Base-by-base conservation (phyloP, 2,888 invertebrate genomes). In the Chalcosyrphus nemorum region DNA sequence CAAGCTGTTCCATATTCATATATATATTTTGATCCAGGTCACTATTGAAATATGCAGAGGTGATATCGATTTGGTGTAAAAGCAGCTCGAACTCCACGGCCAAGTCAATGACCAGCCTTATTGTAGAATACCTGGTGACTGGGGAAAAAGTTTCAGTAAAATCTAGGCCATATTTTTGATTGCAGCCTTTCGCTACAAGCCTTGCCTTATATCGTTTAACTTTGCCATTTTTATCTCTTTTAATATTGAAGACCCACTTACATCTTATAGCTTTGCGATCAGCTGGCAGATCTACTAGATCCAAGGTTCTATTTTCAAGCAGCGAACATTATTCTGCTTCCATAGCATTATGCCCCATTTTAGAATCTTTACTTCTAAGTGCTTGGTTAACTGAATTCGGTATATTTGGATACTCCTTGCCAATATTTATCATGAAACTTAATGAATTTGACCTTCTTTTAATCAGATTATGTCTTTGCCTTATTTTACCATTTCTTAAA, bases 111-210 rank as follows among this genome's bases (percentile, higher is more conserved):
- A 50, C 21, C n/a, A 68, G 9, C 21, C 29, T 17, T 9, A 68
- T 54, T 27, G 43, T 56, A 1, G 56, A 56, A 56, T 35, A 70
- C 15, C 50, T 71, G 3, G 50, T 52, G 1, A 71, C 59, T 38
- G 59, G 29, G 38, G 71, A 52, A 29, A 71, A 70, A 15, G 56
- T 70, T 19, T 45, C 56, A 35, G n/a, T 45, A 35, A 29, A 57
- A 57, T 57, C 45, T 2, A 15, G 11, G 17, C 41, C 45, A 21
- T 38, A 41, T 9, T 52, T 50, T 63, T 89, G 88, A 11, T 66
- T 80, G 75, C 82, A 89, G 24, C 88, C 89, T 24, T 87, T 71
- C 2, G 87, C 88, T 6, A 88, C 88, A 11, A 89, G 70, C 15
- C 88, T 63, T 1, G 89, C 88, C 54, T 87, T 88, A 29, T 86